Evolutionary conservation across 2,113 vertebrate species (phyloP).

Genomic region (Colossoma macropomum): DNA sequence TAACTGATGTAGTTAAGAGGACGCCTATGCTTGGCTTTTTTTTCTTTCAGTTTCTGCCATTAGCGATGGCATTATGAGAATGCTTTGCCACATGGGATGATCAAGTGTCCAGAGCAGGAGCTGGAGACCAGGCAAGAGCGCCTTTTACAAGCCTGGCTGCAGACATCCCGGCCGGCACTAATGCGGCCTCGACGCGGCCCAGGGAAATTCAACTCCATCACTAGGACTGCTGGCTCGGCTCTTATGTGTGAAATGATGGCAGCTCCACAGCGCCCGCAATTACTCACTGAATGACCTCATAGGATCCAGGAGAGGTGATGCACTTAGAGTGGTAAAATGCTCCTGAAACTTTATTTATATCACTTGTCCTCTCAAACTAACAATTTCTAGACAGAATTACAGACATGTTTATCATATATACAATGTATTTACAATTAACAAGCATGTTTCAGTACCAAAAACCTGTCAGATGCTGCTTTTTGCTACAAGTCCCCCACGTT

Average conservation of each 20-base stretch:
- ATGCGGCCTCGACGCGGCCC: conserved; percentile 43
- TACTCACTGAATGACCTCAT: conserved; percentile 58
- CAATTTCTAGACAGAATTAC: background rate
- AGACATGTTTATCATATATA: no score
- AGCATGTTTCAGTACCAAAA: no score
- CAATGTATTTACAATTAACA: background rate
- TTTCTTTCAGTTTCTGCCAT: conserved; percentile 48
- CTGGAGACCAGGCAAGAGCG: conserved; percentile 28
- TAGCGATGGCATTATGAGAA: conserved; percentile 53
- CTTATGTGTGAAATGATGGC: conserved; percentile 58
- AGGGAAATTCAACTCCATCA: conserved; percentile 60
- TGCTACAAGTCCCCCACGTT: no score
- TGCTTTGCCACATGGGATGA: conserved; percentile 41
- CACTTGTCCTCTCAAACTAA: conserved; percentile 5
- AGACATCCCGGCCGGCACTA: conserved; percentile 48
- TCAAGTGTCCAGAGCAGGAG: conserved; percentile 52
- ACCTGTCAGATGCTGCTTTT: no score
- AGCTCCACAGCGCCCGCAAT: conserved; percentile 47
- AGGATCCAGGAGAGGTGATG: conserved; percentile 38
- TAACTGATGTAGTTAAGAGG: conserved; percentile 54
- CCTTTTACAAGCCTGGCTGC: conserved; percentile 45
- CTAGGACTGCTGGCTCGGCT: conserved; percentile 57
- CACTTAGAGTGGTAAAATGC: conserved; percentile 30
- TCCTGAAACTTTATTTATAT: conserved; percentile 12
- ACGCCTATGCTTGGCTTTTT: conserved; percentile 36